These are phyloP conservation scores for Poeciliopsis paucimaculata DNA, from an alignment of 2,797 vertebrate genomes.

Conservation along the genomic window DNA sequence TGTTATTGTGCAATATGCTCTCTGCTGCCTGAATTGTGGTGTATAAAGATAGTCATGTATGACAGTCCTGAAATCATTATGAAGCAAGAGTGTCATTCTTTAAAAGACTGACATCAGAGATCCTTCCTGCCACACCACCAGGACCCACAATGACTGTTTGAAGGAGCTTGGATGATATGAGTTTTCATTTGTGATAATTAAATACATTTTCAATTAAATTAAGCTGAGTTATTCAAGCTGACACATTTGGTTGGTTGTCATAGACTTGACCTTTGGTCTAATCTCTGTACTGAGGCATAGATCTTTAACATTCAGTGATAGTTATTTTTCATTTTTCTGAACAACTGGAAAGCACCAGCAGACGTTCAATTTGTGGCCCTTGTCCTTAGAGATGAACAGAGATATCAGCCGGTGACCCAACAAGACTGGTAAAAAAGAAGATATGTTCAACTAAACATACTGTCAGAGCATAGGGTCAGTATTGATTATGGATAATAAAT, in stretches of 20 bases:
- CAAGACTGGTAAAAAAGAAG: not conserved
- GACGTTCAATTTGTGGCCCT: not conserved
- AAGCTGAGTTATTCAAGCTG: not conserved
- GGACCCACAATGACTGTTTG: too few relatives aligned
- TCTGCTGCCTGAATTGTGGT: too few relatives aligned
- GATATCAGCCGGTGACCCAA: not conserved
- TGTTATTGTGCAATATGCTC: not conserved
- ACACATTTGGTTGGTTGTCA: not conserved
- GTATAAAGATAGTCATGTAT: too few relatives aligned
- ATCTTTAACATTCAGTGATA: not conserved
- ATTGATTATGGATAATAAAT: not conserved
- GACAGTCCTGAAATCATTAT: too few relatives aligned
- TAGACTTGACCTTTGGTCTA: not conserved
- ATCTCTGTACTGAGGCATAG: not conserved
- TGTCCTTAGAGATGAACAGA: not conserved
- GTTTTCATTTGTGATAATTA: too few relatives aligned
- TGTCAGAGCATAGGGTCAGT: not conserved
- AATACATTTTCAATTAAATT: too few relatives aligned
- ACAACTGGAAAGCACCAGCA: not conserved
- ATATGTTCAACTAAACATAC: not conserved
- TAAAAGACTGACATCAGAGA: too few relatives aligned
- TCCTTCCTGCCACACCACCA: too few relatives aligned
- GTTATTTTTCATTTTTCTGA: not conserved
- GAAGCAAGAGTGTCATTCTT: too few relatives aligned
- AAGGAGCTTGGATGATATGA: too few relatives aligned